These are phyloP conservation scores for Anolis sagrei DNA, from an alignment of 2,113 vertebrate species.

Conservation along the genomic window DNA sequence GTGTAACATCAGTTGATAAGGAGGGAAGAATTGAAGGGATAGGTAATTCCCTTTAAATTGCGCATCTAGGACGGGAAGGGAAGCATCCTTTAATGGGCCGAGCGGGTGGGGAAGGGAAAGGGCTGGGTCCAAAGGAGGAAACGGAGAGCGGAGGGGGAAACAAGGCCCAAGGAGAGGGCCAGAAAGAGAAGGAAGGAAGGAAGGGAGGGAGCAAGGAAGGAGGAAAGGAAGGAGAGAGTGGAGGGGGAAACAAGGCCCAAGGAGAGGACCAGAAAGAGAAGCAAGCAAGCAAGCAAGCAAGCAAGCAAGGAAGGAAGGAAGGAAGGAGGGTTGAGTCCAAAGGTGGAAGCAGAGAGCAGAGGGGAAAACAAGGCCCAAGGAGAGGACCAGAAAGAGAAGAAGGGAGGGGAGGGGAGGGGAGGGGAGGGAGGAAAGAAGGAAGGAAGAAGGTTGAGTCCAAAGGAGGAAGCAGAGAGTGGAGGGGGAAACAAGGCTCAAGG, in stretches of 20 bases:
- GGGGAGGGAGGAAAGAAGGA: slow-evolving; percentile 18
- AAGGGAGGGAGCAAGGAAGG: not conserved
- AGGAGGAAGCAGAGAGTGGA: slow-evolving; percentile 60
- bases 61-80: slow-evolving; percentile 69
- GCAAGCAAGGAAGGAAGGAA: not conserved
- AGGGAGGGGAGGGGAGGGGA: not conserved
- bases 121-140: slow-evolving; percentile 49
- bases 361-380: slow-evolving; percentile 52
- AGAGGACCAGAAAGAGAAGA: not conserved
- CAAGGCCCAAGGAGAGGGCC: slow-evolving; percentile 31
- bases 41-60: slow-evolving; percentile 81
- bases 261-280: not conserved
- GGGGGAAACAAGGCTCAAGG: slow-evolving; percentile 51
- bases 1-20: slow-evolving; percentile 92
- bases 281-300: not conserved
- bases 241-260: slow-evolving; percentile 53
- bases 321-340: slow-evolving; percentile 48
- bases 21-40: slow-evolving; percentile 85
- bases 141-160: slow-evolving; percentile 61
- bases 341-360: slow-evolving; percentile 60
- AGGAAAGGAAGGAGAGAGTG: slow-evolving; percentile 35
- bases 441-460: slow-evolving; percentile 41
- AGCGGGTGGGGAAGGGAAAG: slow-evolving; percentile 52
- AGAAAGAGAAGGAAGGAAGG: not conserved
- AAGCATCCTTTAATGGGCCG: slow-evolving; percentile 66